A percentile compares a stretch with the other conserved stretches of the same genome.
These are phyloP conservation scores for Stigmatopora argus DNA, from an alignment of 2,113 vertebrate genomes.

Conservation along the genomic window DNA sequence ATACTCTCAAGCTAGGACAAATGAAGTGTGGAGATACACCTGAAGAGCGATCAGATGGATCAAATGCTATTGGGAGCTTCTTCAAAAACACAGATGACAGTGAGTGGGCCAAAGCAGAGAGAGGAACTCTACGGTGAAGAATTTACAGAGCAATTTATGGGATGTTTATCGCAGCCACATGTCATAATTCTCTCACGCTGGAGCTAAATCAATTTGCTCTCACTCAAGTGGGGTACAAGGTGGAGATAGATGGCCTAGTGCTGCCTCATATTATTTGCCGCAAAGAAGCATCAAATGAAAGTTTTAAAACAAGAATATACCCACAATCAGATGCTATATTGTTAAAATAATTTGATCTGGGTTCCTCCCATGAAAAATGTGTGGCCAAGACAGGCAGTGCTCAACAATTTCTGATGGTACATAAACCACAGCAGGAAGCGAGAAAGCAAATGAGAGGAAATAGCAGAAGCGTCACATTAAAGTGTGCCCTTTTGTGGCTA, in stretches of 20 bases:
- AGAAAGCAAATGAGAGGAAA: constrained; percentile 39
- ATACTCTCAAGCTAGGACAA: background rate
- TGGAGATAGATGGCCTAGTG: background rate
- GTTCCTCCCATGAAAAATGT: constrained; percentile 18
- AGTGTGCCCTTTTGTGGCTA: constrained; percentile 17
- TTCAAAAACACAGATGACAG: background rate
- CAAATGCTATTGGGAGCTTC: constrained; percentile 5
- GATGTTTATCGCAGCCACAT: constrained; percentile 9
- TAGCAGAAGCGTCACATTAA: constrained; percentile 13
- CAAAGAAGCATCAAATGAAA: background rate
- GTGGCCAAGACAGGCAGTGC: constrained; percentile 18
- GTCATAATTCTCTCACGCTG: background rate
- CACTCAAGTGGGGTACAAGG: constrained; percentile 33
- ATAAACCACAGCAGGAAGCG: constrained; percentile 35
- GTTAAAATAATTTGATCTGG: constrained; percentile 25
- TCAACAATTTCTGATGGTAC: constrained; percentile 32
- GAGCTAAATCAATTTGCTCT: constrained; percentile 11
- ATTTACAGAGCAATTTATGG: constrained; percentile 47
- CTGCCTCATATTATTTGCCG: background rate
- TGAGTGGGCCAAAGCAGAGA: background rate
- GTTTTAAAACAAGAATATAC: background rate
- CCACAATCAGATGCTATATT: too few species aligned
- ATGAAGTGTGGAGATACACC: background rate
- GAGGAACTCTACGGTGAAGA: background rate
- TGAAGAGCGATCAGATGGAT: background rate